These are phyloP conservation scores for Ischnura elegans DNA, from an alignment of 2,888 invertebrate species.

Conservation along the genomic window DNA sequence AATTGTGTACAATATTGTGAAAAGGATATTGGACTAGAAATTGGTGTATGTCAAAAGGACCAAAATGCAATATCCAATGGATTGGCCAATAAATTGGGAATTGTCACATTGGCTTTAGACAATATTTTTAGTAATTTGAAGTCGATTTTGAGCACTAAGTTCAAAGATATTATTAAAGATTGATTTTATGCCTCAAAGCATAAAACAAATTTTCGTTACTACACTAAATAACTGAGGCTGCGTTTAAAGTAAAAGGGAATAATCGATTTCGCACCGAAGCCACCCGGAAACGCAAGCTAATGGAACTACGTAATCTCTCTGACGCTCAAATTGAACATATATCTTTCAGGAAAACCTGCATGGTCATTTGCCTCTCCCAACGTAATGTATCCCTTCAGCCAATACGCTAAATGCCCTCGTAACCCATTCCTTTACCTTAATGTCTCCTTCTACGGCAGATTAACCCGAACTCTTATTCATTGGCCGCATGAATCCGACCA, in stretches of 20 bases:
- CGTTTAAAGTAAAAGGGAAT: neutral
- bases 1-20: too few species aligned
- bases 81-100: too few species aligned
- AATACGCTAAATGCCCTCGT: neutral
- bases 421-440: slow-evolving; percentile 18
- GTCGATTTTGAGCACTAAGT: too few species aligned
- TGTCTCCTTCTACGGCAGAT: slow-evolving; percentile 20
- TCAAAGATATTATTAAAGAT: too few species aligned
- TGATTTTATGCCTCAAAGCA: too few species aligned
- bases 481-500: neutral
- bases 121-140: too few species aligned
- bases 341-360: neutral
- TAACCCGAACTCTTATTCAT: neutral
- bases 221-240: too few species aligned
- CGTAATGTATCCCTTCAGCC: neutral
- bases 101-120: too few species aligned
- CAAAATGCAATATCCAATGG: too few species aligned
- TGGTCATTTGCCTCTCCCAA: neutral
- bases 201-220: too few species aligned
- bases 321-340: neutral
- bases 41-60: too few species aligned
- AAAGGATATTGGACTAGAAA: too few species aligned
- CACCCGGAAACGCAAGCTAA: neutral
- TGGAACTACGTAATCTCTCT: neutral
- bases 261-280: neutral